These are phyloP conservation scores for Trichoplusia ni DNA, from an alignment of 1,140 invertebrate genomes.

Conservation along the genomic window DNA sequence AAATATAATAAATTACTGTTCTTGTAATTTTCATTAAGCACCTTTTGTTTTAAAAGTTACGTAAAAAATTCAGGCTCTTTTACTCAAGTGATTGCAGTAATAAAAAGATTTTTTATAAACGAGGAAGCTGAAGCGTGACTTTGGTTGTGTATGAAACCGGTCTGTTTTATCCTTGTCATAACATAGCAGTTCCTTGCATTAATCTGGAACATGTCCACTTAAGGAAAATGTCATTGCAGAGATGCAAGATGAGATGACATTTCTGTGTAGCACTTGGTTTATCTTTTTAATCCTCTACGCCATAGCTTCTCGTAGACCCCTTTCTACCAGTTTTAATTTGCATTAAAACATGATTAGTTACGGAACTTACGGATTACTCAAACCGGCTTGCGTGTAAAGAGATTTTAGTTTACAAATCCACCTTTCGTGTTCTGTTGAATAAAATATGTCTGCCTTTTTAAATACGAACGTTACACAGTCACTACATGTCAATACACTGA, in stretches of 20 bases:
- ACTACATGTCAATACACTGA: constrained; percentile 13
- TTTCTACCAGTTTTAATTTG: neutral
- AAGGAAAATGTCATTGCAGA: constrained; percentile 2
- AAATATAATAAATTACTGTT: too few species aligned
- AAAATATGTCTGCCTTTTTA: neutral
- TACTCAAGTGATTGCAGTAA: too few species aligned
- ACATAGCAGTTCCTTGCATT: neutral
- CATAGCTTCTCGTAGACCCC: neutral
- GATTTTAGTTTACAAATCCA: too few species aligned
- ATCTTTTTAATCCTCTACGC: neutral
- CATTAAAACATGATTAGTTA: neutral
- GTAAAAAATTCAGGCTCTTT: too few species aligned
- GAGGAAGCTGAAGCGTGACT: neutral
- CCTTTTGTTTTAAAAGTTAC: too few species aligned
- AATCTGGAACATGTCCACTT: constrained; percentile 1
- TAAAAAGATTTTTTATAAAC: too few species aligned
- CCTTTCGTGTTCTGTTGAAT: too few species aligned
- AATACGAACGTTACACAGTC: neutral
- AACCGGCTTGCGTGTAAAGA: too few species aligned
- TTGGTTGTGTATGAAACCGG: neutral
- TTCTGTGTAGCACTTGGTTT: neutral
- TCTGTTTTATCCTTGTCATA: neutral
- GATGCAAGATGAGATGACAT: neutral
- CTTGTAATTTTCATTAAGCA: too few species aligned
- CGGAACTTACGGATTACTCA: neutral